Evolutionary conservation across 2,113 vertebrate genomes (phyloP).

Genomic region (Castor canadensis): DNA sequence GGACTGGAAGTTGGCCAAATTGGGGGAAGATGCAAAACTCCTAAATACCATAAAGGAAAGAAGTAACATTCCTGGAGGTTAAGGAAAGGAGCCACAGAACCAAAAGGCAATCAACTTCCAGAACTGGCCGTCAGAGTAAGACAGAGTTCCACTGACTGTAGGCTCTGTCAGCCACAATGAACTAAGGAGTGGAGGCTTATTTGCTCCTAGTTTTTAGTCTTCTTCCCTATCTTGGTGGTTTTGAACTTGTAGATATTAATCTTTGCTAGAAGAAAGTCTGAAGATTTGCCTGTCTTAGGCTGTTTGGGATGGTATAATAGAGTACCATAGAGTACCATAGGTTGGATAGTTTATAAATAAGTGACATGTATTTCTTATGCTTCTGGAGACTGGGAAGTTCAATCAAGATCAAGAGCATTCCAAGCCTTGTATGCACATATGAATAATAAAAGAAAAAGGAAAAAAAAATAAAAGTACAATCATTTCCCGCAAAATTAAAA

Average conservation of each 20-base stretch:
- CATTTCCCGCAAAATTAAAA: too few relatives aligned
- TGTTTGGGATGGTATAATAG: not conserved
- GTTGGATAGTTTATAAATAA: not conserved
- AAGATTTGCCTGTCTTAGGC: not conserved
- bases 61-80: not conserved
- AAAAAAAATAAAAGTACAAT: too few relatives aligned
- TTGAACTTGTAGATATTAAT: not conserved
- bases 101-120: not conserved
- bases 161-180: not conserved
- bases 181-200: not conserved
- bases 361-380: not conserved
- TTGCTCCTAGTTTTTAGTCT: not conserved
- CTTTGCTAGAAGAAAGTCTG: not conserved
- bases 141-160: not conserved
- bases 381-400: not conserved
- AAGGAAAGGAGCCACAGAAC: not conserved
- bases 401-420: not conserved
- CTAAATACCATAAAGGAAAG: not conserved
- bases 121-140: not conserved
- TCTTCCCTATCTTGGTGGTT: not conserved
- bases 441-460: too few relatives aligned
- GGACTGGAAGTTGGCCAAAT: not conserved
- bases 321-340: accelerated
- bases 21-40: not conserved
- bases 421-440: too few relatives aligned